Base-by-base conservation (phyloP, 2,888 invertebrate species). In the Diadromus collaris region DNA sequence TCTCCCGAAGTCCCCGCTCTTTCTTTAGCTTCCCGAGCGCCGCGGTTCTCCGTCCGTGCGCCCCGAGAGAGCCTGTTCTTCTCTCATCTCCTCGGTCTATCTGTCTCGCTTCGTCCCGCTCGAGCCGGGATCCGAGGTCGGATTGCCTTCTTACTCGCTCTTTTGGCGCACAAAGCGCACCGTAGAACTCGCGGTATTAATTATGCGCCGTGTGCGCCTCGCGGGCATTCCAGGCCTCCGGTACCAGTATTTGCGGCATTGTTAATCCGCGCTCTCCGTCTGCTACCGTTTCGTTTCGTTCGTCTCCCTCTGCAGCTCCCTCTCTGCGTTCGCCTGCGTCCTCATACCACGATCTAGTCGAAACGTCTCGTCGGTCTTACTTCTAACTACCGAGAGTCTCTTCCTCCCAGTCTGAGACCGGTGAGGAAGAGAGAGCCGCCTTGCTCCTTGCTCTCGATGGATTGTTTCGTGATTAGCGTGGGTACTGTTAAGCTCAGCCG, bases 211-310 rank as follows among this genome's bases (percentile, higher is more conserved):
- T 88, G 88, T 86, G 86, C 87, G 87, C 88, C 56, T 88, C 87
- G 88, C 85, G 85, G 87, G 88, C 90, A 90, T 90, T 89, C 90
- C 89, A 86, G 84, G 85, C 85, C 87, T 85, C 77, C 80, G 87
- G 86, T 88, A 89, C 88, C 89, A 89, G 89, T 89, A 90, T 90
- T 89, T 89, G 89, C 89, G 82, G 89, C 89, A 89, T 90, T 89
- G 90, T 90, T 90, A 89, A 90, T 88, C 89, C 88, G 85, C 88
- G 88, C 85, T 86, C 88, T 86, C 83, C 87, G 84, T 86, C 86
- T 86, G 88, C 88, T 89, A 89, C 89, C 86, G 88, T 88, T 87
- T 86, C 87, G 85, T 86, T 86, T 83, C 56, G 81, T 82, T 79
- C 73, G 21, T 68, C 78, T 64, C 48, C 27, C 29, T 41, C 38